Evolutionary conservation across 2,113 vertebrate genomes (phyloP).

Genomic region (Callopanchax toddi): DNA sequence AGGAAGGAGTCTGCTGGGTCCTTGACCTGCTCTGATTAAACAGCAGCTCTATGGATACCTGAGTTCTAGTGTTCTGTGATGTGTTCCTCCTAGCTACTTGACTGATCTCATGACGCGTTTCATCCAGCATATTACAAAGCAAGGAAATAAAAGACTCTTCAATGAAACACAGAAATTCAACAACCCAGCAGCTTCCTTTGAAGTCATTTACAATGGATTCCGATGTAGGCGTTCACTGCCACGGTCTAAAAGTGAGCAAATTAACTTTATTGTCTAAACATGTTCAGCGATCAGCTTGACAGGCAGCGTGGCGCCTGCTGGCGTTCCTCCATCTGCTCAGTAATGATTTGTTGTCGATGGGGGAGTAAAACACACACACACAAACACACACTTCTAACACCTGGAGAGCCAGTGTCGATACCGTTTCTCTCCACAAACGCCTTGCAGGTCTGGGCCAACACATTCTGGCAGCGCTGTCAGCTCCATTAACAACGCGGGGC

Average conservation of each 20-base stretch:
- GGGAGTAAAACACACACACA: conserved; percentile 20
- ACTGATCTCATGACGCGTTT: conserved; percentile 15
- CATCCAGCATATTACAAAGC: conserved; percentile 15
- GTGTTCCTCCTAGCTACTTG: conserved; percentile 10
- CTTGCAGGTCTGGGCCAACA: conserved; percentile 34
- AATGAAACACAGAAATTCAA: conserved; percentile 29
- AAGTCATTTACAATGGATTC: conserved; percentile 30
- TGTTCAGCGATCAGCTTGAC: conserved; percentile 50
- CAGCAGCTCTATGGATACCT: conserved; percentile 24
- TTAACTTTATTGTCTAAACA: conserved; percentile 56
- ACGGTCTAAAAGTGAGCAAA: conserved; percentile 42
- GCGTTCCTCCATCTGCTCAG: conserved; percentile 55
- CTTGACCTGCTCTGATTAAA: no score
- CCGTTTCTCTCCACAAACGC: not conserved
- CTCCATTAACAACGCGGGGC: conserved; percentile 13
- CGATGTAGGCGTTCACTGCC: conserved; percentile 1
- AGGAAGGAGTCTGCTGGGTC: no score
- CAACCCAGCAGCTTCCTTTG: conserved; percentile 22
- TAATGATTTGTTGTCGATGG: conserved; percentile 53
- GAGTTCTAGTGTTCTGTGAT: not conserved
- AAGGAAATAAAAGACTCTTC: conserved; percentile 12
- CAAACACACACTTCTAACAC: conserved; percentile 49
- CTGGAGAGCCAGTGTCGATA: conserved; percentile 42
- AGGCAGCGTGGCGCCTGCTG: conserved; percentile 41
- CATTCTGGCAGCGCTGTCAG: conserved; percentile 33